phyloP scores from a whole-genome alignment of 2,888 invertebrate genomes.

The Salticus scenicus region DNA sequence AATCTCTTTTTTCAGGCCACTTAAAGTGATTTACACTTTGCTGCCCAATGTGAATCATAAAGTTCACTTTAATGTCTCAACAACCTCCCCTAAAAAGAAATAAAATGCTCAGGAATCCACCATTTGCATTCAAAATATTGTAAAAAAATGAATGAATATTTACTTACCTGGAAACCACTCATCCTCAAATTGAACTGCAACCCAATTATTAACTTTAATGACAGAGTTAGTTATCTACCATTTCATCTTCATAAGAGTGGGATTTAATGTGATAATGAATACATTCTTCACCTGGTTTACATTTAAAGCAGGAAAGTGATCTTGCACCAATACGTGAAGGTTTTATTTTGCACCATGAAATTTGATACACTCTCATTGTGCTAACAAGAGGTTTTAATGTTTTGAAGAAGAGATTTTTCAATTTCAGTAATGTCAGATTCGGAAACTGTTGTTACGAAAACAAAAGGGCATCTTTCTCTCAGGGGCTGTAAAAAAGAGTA shows the following conservation, averaged over 20 bases:
- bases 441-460: not conserved
- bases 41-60: not conserved
- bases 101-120: not conserved
- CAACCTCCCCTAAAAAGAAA: not conserved
- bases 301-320: not conserved
- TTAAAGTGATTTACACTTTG: conserved; percentile 6
- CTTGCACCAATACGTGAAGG: not conserved
- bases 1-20: not conserved
- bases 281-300: not conserved
- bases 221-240: not conserved
- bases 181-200: not conserved
- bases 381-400: not conserved
- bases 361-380: not conserved
- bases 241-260: not conserved
- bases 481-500: not conserved
- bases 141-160: not conserved
- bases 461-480: conserved; percentile 5
- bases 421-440: not conserved
- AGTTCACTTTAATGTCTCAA: not conserved
- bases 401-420: conserved; percentile 1
- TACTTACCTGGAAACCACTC: conserved; percentile 8
- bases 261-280: not conserved
- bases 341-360: not conserved
- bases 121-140: not conserved
- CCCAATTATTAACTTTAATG: conserved; percentile 1